Evolutionary conservation across 2,888 invertebrate genomes (phyloP).

Genomic region (Noctua janthe): DNA sequence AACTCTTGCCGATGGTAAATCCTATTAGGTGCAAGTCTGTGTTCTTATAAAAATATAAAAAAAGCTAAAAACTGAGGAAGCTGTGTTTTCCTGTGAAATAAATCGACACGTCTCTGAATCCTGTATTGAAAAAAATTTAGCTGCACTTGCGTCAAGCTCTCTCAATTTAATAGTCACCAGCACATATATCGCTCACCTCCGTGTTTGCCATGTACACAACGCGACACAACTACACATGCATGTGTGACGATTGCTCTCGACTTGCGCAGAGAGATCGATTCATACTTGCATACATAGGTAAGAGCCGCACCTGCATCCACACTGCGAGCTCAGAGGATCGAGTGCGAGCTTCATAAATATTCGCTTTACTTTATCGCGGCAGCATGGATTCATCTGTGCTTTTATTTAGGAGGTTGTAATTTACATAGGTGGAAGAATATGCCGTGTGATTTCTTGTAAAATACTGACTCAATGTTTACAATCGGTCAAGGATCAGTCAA

Average conservation of each 20-base stretch:
- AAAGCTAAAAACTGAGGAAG: neutral
- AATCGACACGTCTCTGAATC: too few species aligned
- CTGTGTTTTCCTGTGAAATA: neutral
- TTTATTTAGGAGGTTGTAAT: neutral
- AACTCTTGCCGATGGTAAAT: neutral
- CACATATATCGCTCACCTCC: neutral
- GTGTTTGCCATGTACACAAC: constrained; percentile 1
- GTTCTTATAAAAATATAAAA: neutral
- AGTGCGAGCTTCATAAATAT: constrained; percentile 18
- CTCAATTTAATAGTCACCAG: neutral
- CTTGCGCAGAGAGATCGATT: constrained; percentile 16
- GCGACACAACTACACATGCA: neutral
- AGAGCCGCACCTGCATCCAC: constrained; percentile 7
- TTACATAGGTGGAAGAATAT: neutral
- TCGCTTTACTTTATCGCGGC: neutral
- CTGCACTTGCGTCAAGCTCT: neutral
- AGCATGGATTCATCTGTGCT: neutral
- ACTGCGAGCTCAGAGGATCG: constrained; percentile 10
- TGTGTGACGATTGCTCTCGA: constrained; percentile 13
- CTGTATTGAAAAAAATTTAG: neutral
- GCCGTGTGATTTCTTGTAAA: neutral
- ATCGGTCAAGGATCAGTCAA: neutral
- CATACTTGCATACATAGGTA: neutral
- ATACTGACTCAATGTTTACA: neutral
- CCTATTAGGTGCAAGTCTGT: neutral